Conservation (phyloP, 2,797 vertebrate genomes). For the Ptychadena robeensis region DNA sequence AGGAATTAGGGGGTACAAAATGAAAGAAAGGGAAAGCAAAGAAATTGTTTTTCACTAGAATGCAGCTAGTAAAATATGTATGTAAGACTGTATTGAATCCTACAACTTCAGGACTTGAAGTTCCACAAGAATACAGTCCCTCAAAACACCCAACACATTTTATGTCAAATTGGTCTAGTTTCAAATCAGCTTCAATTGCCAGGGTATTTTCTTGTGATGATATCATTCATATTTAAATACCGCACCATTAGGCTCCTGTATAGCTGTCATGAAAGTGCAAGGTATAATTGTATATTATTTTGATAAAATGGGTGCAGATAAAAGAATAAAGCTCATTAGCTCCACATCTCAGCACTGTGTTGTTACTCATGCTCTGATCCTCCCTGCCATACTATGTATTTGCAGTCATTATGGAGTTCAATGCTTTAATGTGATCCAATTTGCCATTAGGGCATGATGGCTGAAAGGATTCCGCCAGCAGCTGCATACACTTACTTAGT, state of each 20-base stretch:
- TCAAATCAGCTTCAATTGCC: slow-evolving; percentile 72
- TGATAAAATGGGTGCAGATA: slow-evolving; percentile 77
- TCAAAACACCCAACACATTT: slow-evolving; percentile 48
- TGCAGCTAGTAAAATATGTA: not conserved
- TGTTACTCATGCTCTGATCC: slow-evolving; percentile 75
- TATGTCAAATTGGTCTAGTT: slow-evolving; percentile 62
- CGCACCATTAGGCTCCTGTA: slow-evolving; percentile 72
- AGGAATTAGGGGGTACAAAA: too few relatives aligned
- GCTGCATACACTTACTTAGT: slow-evolving; percentile 72
- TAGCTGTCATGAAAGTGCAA: slow-evolving; percentile 73
- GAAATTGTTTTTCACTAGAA: too few relatives aligned
- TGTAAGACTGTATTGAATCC: not conserved
- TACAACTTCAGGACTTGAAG: slow-evolving; percentile 16
- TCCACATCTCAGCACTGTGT: slow-evolving; percentile 75
- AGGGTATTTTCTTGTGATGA: slow-evolving; percentile 69
- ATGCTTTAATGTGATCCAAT: slow-evolving; percentile 76
- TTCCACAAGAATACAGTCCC: not conserved
- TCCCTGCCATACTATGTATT: slow-evolving; percentile 73
- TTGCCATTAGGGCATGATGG: slow-evolving; percentile 75
- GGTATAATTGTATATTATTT: slow-evolving; percentile 82
- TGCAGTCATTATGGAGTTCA: slow-evolving; percentile 74
- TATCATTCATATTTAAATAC: slow-evolving; percentile 81
- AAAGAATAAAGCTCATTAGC: slow-evolving; percentile 79
- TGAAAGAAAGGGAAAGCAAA: too few relatives aligned
- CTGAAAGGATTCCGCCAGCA: slow-evolving; percentile 72